Base-by-base conservation (phyloP, 2,888 invertebrate genomes). In the Cartodere bifasciata region DNA sequence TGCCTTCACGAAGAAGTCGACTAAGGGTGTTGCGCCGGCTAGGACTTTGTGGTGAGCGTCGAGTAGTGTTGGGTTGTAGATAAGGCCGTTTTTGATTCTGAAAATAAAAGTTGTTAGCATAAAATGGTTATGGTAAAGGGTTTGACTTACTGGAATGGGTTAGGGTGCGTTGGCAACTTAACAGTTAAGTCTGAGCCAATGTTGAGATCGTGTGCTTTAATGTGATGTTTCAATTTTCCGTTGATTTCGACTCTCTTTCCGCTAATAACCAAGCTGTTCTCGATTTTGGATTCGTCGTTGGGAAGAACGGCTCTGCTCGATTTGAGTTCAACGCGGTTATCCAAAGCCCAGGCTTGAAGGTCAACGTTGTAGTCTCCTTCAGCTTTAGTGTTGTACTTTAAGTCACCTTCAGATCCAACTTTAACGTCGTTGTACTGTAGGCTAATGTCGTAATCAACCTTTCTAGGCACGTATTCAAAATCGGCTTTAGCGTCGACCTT, bases 211-310 rank as follows among this genome's bases (percentile, higher is more conserved):
- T 70, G 66, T 1, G 65, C 60, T 42, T 65, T 64, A 3, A 63
- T 52, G 29, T 63, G 67, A 47, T 76, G 72, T 1, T 61, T 56
- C 0, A 76, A 56, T 0, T 66, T 64, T 27, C 75, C 72, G 15
- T 69, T 68, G 1, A 75, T 54, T 44, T 74, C 70, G 45, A 75
- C 69, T 47, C 69, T 76, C 29, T 71, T 72, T 7, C 72, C 65
- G 25, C 70, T 70, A 10, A 79, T 42, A 3, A 65, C 63, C 5
- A 81, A 36, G 20, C 64, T 65, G 44, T 75, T 71, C 23, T 67
- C 64, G 23, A 74, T 64, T 48, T 76, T 75, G 2, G 72, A 74
- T 47, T 74, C 73, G 12, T 52, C 49, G 4, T 67, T 55, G 1
- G 65, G 67, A 0, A 67, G 49, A 2, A 73, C 61, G 23, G 70